Evolutionary conservation across 2,888 invertebrate species (phyloP).

Genomic region (Trichogramma evanescens): DNA sequence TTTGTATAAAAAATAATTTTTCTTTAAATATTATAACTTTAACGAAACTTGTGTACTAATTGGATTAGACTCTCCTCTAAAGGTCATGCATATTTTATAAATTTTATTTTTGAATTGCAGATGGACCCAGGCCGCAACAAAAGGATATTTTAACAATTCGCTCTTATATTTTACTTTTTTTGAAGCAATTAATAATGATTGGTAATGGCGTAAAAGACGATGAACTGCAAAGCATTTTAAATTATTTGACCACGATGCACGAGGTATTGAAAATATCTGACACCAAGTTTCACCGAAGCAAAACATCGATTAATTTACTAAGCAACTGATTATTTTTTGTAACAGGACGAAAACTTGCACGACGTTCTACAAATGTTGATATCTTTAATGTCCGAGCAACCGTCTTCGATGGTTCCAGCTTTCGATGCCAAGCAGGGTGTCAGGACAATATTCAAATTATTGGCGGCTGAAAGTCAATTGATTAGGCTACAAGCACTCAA

Average conservation of each 20-base stretch:
- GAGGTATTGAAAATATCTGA: conserved; percentile 58
- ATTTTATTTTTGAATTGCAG: conserved; percentile 50
- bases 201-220: conserved; percentile 97
- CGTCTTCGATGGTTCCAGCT: conserved; percentile 97
- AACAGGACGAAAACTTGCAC: conserved; percentile 91
- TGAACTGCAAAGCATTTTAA: conserved; percentile 95
- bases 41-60: neutral
- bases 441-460: conserved; percentile 90
- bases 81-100: neutral
- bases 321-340: conserved; percentile 27
- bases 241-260: conserved; percentile 95
- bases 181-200: conserved; percentile 94
- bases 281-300: neutral
- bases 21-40: neutral
- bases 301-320: neutral
- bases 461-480: conserved; percentile 92
- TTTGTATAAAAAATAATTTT: neutral
- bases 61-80: neutral
- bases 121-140: conserved; percentile 88
- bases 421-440: conserved; percentile 97
- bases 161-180: conserved; percentile 88
- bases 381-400: conserved; percentile 95
- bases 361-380: conserved; percentile 97
- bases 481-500: conserved; percentile 94
- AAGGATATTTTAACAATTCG: conserved; percentile 92